Evolutionary conservation across 2,113 vertebrate genomes (phyloP).

Genomic region (Oryzias javanicus): DNA sequence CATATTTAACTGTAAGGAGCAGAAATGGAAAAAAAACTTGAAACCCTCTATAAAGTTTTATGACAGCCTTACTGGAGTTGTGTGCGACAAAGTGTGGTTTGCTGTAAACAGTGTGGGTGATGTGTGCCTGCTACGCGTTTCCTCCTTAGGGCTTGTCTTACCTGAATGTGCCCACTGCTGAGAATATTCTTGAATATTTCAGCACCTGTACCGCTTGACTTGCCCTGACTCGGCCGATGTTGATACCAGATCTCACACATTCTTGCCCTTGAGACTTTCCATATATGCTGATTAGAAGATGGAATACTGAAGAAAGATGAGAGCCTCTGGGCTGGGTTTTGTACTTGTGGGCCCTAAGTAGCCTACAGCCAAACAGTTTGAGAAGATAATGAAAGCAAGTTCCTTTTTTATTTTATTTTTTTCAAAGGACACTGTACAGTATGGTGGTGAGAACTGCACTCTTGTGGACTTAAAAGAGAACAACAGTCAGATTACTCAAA

Average conservation of each 20-base stretch:
- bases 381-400: background rate
- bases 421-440: background rate
- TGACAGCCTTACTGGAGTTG: background rate
- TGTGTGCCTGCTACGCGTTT: background rate
- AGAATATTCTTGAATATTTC: background rate
- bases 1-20: background rate
- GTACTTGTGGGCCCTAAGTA: background rate
- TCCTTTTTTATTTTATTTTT: background rate
- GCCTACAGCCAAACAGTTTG: constrained; percentile 1
- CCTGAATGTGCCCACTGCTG: background rate
- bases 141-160: background rate
- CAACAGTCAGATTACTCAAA: too few relatives aligned
- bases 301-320: background rate
- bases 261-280: background rate
- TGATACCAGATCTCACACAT: constrained; percentile 3
- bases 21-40: background rate
- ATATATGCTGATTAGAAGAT: background rate
- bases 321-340: background rate
- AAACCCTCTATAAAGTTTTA: background rate
- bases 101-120: background rate
- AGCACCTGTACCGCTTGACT: background rate
- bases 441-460: background rate
- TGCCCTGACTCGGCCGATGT: background rate
- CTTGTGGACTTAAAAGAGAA: background rate
- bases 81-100: background rate